A percentile compares a stretch with the other conserved stretches of the same genome.
Evolutionary conservation across 2,888 invertebrate genomes (phyloP).

Genomic region (Lasiommata megera): DNA sequence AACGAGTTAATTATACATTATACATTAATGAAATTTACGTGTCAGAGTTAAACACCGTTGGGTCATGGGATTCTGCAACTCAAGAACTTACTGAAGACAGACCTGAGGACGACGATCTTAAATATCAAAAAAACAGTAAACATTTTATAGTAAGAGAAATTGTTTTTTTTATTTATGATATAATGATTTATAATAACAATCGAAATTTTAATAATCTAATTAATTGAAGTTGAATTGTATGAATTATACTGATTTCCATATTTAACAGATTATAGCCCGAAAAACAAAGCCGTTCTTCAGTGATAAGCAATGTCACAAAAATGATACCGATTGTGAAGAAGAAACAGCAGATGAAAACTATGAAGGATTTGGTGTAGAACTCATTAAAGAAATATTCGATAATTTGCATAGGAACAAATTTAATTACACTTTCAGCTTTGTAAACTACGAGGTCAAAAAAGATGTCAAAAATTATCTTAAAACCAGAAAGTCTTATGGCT

Average conservation of each 20-base stretch:
- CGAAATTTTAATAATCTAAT: neutral
- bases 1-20: constrained; percentile 84
- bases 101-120: constrained; percentile 65
- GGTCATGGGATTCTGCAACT: constrained; percentile 61
- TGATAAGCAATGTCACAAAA: constrained; percentile 71
- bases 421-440: constrained; percentile 62
- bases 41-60: constrained; percentile 49
- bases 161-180: neutral
- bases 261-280: constrained; percentile 80
- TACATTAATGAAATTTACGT: constrained; percentile 83
- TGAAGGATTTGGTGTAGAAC: constrained; percentile 89
- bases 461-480: constrained; percentile 51
- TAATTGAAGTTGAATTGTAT: no score
- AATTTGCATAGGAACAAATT: constrained; percentile 68
- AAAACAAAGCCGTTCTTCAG: constrained; percentile 89
- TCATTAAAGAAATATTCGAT: constrained; percentile 85
- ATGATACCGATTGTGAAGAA: constrained; percentile 55
- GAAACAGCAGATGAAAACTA: constrained; percentile 83
- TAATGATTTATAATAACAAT: neutral
- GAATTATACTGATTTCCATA: neutral
- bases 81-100: constrained; percentile 78
- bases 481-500: constrained; percentile 64
- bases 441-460: constrained; percentile 44
- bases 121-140: constrained; percentile 81
- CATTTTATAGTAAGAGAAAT: constrained; percentile 83